These are phyloP conservation scores for Hybos culiciformis DNA, from an alignment of 2,888 invertebrate genomes.

Conservation along the genomic window DNA sequence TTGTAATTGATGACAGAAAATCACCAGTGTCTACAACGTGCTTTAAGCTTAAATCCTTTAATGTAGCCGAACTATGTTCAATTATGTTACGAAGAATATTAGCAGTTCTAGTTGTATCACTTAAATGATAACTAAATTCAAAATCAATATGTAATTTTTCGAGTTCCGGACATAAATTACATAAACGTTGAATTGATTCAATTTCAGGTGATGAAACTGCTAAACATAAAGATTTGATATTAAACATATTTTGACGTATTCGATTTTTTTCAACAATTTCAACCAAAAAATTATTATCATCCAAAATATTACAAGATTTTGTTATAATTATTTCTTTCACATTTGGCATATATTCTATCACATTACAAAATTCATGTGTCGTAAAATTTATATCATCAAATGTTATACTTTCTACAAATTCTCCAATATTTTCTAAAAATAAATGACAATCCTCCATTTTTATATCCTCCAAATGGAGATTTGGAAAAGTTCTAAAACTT, in stretches of 20 bases:
- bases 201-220: not conserved
- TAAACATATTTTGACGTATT: not conserved
- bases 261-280: not conserved
- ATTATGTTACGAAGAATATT: not conserved
- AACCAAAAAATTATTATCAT: not conserved
- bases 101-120: not conserved
- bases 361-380: not conserved
- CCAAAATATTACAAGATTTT: not conserved
- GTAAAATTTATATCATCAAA: not conserved
- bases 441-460: not conserved
- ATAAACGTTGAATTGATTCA: not conserved
- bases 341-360: not conserved
- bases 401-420: not conserved
- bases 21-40: not conserved
- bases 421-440: not conserved
- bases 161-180: not conserved
- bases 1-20: not conserved
- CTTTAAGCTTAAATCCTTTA: conserved; percentile 1
- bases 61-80: not conserved
- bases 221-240: not conserved
- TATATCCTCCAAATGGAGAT: not conserved
- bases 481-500: not conserved
- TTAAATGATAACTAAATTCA: conserved; percentile 1
- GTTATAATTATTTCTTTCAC: not conserved
- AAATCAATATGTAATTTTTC: conserved; percentile 1